Evolutionary conservation across 2,888 invertebrate genomes (phyloP), one percentile per base, ranked within the genome.

Genomic region (Acanthosepion esculentum): DNA sequence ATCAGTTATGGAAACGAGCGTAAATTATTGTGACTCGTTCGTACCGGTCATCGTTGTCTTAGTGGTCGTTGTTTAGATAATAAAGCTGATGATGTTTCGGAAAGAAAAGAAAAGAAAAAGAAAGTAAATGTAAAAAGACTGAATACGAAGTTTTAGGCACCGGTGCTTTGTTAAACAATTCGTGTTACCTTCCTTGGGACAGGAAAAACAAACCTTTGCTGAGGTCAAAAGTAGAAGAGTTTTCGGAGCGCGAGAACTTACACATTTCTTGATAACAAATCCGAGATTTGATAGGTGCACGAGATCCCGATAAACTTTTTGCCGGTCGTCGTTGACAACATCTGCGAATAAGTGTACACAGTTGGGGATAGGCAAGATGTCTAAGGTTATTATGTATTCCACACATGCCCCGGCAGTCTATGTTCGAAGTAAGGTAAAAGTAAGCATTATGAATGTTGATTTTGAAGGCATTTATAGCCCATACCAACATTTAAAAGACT

Each of bases 21-120:
- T 78, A 78, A 78, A 78, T 78, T 78, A 78, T 78, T 78, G 78
- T 78, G 78, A 78, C 78, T 78, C n/a, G 78, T 33, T 78, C 78
- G 59, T 7, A 59, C 59, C 59, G 78, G 78, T 78, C 78, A 78
- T 78, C 78, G 78, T 78, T 78, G 78, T 78, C 78, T 78, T 78
- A n/a, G 78, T 78, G 33, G 78, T 33, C 78, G n/a, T 78, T 78
- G n/a, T 78, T 78, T 78, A 78, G 78, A 78, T 78, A 78, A 78
- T 78, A 78, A 78, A 78, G 29, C 29, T 78, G 29, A 29, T n/a
- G 78, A 78, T 78, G 29, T 64, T 78, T 78, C n/a, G 78, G 10
- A 78, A 29, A 29, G 26, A 78, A 78, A 78, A 29, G 26, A 41
- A 41, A 41, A 41, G 41, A 41, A 41, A 41, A 41, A 41, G 41